Evolutionary conservation across 2,113 vertebrate species (phyloP).

Genomic region (Solea solea): DNA sequence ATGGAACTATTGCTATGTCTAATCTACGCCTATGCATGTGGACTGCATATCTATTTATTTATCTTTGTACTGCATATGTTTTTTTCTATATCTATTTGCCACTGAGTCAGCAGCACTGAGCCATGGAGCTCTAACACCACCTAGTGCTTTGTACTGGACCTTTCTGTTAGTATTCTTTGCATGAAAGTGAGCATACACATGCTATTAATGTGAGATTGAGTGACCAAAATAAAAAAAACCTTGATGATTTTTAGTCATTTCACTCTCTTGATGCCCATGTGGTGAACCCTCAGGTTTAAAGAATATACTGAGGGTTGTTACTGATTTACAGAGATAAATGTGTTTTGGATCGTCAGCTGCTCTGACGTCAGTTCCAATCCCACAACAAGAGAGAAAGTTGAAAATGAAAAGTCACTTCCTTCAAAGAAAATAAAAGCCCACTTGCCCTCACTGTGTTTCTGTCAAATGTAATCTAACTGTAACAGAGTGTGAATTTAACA

Average conservation of each 20-base stretch:
- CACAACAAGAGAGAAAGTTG: no score
- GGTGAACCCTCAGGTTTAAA: background rate
- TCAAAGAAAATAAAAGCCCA: no score
- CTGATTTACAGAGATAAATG: no score
- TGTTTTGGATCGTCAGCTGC: no score
- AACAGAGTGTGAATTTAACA: no score
- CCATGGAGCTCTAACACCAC: slow-evolving; percentile 49
- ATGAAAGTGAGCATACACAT: background rate
- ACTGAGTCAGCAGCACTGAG: background rate
- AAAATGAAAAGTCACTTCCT: no score
- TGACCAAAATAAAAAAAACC: background rate
- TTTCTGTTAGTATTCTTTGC: background rate
- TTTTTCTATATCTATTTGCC: no score
- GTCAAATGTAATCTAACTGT: no score
- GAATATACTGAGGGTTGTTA: slow-evolving; percentile 9
- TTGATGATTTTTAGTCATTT: background rate
- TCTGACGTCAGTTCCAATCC: no score
- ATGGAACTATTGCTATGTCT: background rate
- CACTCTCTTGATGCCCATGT: background rate
- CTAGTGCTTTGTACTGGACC: slow-evolving; percentile 21
- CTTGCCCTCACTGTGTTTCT: no score
- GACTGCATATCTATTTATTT: no score
- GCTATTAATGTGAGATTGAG: background rate
- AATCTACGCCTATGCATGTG: background rate
- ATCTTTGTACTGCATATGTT: no score